Percentiles rank a stretch among this genome's conserved stretches.
These are phyloP conservation scores for Hemibagrus guttatus DNA, from an alignment of 2,797 vertebrate species.

Conservation along the genomic window DNA sequence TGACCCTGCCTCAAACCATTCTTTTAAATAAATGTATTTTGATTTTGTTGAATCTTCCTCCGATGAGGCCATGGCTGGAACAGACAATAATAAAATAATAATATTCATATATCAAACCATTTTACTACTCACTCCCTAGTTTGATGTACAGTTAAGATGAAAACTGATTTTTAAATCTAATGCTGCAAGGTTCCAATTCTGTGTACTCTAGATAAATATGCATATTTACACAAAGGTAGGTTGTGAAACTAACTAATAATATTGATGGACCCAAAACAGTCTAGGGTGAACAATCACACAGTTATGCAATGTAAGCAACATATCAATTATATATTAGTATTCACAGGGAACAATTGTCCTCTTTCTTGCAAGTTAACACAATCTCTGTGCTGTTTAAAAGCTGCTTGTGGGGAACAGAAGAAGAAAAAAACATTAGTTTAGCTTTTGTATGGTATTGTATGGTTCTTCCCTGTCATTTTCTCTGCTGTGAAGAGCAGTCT, in stretches of 20 bases:
- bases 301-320: background rate
- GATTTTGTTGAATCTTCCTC: background rate
- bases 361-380: background rate
- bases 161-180: too few relatives aligned
- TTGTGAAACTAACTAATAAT: background rate
- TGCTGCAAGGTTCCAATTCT: background rate
- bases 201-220: background rate
- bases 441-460: background rate
- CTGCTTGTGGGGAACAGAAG: background rate
- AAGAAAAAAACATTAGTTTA: background rate
- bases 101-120: conserved; percentile 3
- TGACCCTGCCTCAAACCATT: background rate
- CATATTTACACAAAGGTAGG: background rate
- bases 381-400: background rate
- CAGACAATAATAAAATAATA: background rate
- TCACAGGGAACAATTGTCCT: background rate
- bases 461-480: background rate
- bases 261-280: background rate
- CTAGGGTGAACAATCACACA: background rate
- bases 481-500: background rate
- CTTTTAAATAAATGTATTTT: background rate
- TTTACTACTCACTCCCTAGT: background rate
- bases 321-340: background rate
- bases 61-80: background rate
- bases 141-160: background rate